Evolutionary conservation across 2,797 vertebrate genomes (phyloP), one percentile per base, ranked within the genome.

Genomic region (Xenentodon cancila): DNA sequence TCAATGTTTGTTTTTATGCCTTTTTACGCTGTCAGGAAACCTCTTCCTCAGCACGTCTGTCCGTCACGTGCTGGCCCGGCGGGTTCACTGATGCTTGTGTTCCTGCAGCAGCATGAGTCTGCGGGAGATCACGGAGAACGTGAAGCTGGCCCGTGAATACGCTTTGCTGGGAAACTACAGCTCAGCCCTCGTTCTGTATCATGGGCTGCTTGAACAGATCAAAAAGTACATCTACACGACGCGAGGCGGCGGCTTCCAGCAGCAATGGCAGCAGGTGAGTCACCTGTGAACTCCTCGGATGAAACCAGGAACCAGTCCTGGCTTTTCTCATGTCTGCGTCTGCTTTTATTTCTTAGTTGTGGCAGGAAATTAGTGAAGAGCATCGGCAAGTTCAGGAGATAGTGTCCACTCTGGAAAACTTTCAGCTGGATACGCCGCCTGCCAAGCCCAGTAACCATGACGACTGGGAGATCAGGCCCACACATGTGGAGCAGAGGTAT

Each of bases 111-210:
- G 89, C 79, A 99, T 99, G 97, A 99, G 96, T 93, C 92, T 97
- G 59, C 91, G 93, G 68, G 97, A 98, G 90, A 97, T 99, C 81
- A 96, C 89, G 66, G 97, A 99, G 88, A 99, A 98, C 60, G 94
- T 99, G 70, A 98, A 98, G 81, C 84, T 99, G 88, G 98, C 97
- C 56, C 94, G 98, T 25, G 98, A 99, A 75, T 99, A 98, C 64
- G 97, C 98, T 3, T 75, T 99, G 68, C 91, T 99, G 85, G 98
- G 98, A 57, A 99, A 98, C 91, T 99, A 99, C 49, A 97, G 93
- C 80, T 97, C 97, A 3, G 97, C 97, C 0, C 93, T 95, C 59
- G 96, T 99, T 46, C 97, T 97, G 73, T 99, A 99, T 67, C 94
- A 96, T 34, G 98, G 97, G 50, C 89, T 98, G 52, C 93, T 99